A percentile compares a stretch with the other conserved stretches of the same genome.
Evolutionary conservation across 2,888 invertebrate species (phyloP).

Genomic region (Diloba caeruleocephala): DNA sequence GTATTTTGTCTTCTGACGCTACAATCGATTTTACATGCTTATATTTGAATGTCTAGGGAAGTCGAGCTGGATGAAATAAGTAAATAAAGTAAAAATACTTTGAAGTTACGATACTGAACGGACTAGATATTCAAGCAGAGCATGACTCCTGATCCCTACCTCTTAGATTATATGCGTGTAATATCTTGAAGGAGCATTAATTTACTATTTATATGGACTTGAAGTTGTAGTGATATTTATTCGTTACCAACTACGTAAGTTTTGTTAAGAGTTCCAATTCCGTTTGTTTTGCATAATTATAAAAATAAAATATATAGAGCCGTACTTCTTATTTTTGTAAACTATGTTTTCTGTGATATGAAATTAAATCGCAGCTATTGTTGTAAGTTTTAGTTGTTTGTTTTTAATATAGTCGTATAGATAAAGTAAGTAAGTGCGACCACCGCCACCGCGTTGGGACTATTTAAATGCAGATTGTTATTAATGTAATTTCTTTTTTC

Average conservation of each 20-base stretch:
- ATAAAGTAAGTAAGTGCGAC: conserved; percentile 36
- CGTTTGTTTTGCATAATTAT: conserved; percentile 54
- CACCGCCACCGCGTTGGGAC: conserved; percentile 30
- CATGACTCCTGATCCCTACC: conserved; percentile 64
- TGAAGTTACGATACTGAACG: conserved; percentile 31
- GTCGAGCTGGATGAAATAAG: conserved; percentile 54
- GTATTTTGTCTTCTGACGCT: conserved; percentile 18
- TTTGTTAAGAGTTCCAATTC: conserved; percentile 67
- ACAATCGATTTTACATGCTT: conserved; percentile 30
- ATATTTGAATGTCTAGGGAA: conserved; percentile 43
- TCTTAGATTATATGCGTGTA: conserved; percentile 67
- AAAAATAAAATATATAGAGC: conserved; percentile 39
- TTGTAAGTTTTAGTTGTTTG: conserved; percentile 58
- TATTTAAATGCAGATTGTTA: conserved; percentile 33
- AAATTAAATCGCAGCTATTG: conserved; percentile 66
- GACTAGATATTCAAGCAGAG: conserved; percentile 43
- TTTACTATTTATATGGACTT: conserved; percentile 63
- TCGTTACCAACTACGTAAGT: conserved; percentile 82
- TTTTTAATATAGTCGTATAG: conserved; percentile 45
- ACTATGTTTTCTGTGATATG: conserved; percentile 75
- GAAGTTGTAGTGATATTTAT: conserved; percentile 81
- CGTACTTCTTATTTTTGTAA: conserved; percentile 62
- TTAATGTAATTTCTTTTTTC: conserved; percentile 29
- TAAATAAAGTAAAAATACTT: conserved; percentile 50
- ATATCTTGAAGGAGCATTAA: conserved; percentile 77